phyloP scores from a whole-genome alignment of 2,888 invertebrate genomes.

The Nephrotoma appendiculata region DNA sequence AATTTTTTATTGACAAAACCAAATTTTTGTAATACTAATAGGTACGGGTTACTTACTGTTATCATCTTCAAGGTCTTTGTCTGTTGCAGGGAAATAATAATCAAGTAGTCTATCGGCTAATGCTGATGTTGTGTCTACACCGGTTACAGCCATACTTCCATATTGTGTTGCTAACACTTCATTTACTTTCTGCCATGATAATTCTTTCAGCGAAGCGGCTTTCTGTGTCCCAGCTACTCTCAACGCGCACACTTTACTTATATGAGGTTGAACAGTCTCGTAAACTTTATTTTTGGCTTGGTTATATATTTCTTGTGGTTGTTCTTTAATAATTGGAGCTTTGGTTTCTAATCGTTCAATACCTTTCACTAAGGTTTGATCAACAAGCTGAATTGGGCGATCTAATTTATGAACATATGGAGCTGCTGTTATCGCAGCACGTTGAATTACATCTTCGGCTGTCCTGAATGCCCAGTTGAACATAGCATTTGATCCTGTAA shows the following conservation, averaged over 20 bases:
- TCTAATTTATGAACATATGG: slow-evolving; percentile 44
- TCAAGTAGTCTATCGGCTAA: slow-evolving; percentile 59
- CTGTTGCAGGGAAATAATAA: slow-evolving; percentile 51
- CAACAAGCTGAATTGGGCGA: slow-evolving; percentile 41
- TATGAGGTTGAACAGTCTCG: slow-evolving; percentile 39
- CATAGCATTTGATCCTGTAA: slow-evolving; percentile 44
- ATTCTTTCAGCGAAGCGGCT: slow-evolving; percentile 47
- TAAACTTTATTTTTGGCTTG: slow-evolving; percentile 42
- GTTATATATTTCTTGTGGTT: slow-evolving; percentile 42
- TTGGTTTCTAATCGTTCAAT: slow-evolving; percentile 48
- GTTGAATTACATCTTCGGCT: slow-evolving; percentile 45
- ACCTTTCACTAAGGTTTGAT: slow-evolving; percentile 49
- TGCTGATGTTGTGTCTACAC: slow-evolving; percentile 51
- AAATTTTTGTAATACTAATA: background rate
- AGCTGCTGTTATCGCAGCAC: slow-evolving; percentile 45
- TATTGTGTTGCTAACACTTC: slow-evolving; percentile 52
- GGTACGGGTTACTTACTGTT: slow-evolving; percentile 27
- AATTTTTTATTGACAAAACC: background rate
- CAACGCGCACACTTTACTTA: slow-evolving; percentile 35
- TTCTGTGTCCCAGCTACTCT: slow-evolving; percentile 35
- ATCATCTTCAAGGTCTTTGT: slow-evolving; percentile 37
- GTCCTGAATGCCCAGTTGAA: slow-evolving; percentile 54
- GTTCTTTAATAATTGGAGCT: slow-evolving; percentile 51
- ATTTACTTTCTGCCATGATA: slow-evolving; percentile 58
- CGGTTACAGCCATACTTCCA: slow-evolving; percentile 48